Base-by-base conservation (phyloP, 2,888 invertebrate genomes). In the Eupeodes luniger region DNA sequence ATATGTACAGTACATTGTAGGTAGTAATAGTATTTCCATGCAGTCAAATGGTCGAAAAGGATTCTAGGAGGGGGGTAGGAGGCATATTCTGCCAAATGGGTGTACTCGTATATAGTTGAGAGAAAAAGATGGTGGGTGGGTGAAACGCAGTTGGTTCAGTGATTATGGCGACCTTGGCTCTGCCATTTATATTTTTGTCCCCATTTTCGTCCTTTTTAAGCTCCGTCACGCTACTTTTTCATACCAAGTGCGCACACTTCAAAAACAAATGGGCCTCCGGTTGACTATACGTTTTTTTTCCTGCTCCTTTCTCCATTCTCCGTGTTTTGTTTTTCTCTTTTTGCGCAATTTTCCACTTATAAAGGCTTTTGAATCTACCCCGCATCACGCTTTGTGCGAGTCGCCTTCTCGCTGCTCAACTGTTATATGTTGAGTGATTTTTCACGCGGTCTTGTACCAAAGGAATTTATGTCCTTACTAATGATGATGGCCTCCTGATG, bases 401-500 rank as follows among this genome's bases (percentile, higher is more conserved):
- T 27, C 27, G 6, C 59, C 59, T 14, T 14, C 12, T 14, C 19
- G 11, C 11, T 34, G 40, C 44, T 47, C 64, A 19, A 19, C 34
- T 40, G 40, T 40, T 51, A 59, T 51, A 59, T 49, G 66, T 64
- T 76, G 84, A 76, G 72, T 61, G 84, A 87, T 79, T 84, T 87
- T 87, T 87, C 80, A 87, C 84, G 87, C 87, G 87, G 87, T 87
- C 87, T 81, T 84, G 87, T 84, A 78, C 85, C 81, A 85, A 85
- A 78, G 74, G 77, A 81, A 88, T 85, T 88, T 59, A 85, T 88
- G 81, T 88, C 81, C 81, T 85, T 75, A 76, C 81, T 85, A 81
- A 88, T 88, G 85, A 88, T 88, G 88, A 85, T 85, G 85, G 81
- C 77, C 69, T 61, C 62, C 16, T 62, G 27, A 27, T 62, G 27